Evolutionary conservation across 2,113 vertebrate genomes (phyloP).

Genomic region (Ibidorhyncha struthersii): DNA sequence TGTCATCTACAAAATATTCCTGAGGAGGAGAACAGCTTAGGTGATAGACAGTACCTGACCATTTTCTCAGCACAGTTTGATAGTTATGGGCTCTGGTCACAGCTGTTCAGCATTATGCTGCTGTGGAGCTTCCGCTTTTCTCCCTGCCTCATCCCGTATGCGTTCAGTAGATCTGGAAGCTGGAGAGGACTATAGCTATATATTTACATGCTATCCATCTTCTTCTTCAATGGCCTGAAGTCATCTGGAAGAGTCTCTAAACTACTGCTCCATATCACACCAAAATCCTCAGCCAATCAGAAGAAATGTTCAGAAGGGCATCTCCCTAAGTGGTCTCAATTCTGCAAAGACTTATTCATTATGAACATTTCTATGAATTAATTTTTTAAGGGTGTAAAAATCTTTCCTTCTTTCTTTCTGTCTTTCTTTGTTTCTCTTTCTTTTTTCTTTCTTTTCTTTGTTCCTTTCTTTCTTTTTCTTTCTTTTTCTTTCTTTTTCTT

Average conservation of each 20-base stretch:
- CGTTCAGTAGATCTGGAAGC: neutral
- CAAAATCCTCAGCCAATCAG: neutral
- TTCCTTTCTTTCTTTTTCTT: too few species aligned
- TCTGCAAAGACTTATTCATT: neutral
- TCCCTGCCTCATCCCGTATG: neutral
- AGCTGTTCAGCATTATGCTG: slow-evolving; percentile 11
- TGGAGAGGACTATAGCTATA: neutral
- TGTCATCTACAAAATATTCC: neutral
- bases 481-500: too few species aligned
- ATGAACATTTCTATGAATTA: neutral
- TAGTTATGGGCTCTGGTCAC: neutral
- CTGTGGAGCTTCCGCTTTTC: neutral
- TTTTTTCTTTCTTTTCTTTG: too few species aligned
- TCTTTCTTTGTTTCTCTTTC: neutral
- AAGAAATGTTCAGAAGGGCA: neutral
- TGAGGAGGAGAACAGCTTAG: neutral
- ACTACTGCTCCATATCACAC: neutral
- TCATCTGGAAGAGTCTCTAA: neutral
- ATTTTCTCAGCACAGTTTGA: neutral
- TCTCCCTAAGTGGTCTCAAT: neutral
- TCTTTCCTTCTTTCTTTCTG: neutral
- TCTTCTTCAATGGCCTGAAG: neutral
- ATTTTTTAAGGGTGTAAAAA: neutral
- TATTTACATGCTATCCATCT: neutral
- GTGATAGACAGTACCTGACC: neutral